phyloP scores from a whole-genome alignment of 2,888 invertebrate species.

The Camptogramma bilineatum region DNA sequence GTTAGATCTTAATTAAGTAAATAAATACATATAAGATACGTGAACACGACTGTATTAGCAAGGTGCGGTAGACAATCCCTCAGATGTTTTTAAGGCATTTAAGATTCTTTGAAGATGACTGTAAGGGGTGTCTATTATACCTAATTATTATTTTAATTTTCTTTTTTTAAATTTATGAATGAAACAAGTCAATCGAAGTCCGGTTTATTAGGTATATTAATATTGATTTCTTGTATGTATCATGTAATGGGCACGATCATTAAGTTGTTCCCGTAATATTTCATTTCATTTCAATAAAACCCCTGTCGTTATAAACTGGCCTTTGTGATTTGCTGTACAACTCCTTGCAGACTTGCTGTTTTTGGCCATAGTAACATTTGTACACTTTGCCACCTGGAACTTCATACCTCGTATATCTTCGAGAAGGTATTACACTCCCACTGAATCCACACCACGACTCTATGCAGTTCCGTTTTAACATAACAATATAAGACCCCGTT shows the following conservation, averaged over 20 bases:
- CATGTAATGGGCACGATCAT: neutral
- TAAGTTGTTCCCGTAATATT: neutral
- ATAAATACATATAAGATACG: too few species aligned
- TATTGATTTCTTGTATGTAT: neutral
- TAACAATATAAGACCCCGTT: slow-evolving; percentile 55
- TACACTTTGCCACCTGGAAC: slow-evolving; percentile 71
- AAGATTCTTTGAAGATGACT: too few species aligned
- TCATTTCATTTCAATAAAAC: too few species aligned
- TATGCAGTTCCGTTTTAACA: slow-evolving; percentile 60
- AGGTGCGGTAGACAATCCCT: too few species aligned
- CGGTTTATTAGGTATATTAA: neutral
- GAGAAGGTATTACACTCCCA: slow-evolving; percentile 51
- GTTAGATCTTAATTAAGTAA: too few species aligned
- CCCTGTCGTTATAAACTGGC: slow-evolving; percentile 52
- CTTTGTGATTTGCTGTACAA: slow-evolving; percentile 43
- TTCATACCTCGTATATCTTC: slow-evolving; percentile 51
- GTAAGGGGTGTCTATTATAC: too few species aligned
- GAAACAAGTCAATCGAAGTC: neutral
- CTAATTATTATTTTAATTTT: too few species aligned
- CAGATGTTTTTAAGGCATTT: too few species aligned
- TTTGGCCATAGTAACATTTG: slow-evolving; percentile 70
- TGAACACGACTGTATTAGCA: too few species aligned
- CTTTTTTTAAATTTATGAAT: neutral
- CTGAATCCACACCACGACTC: slow-evolving; percentile 70
- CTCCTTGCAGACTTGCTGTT: slow-evolving; percentile 73